Base-by-base conservation (phyloP, 2,113 vertebrate species). In the Sinocyclocheilus grahami region DNA sequence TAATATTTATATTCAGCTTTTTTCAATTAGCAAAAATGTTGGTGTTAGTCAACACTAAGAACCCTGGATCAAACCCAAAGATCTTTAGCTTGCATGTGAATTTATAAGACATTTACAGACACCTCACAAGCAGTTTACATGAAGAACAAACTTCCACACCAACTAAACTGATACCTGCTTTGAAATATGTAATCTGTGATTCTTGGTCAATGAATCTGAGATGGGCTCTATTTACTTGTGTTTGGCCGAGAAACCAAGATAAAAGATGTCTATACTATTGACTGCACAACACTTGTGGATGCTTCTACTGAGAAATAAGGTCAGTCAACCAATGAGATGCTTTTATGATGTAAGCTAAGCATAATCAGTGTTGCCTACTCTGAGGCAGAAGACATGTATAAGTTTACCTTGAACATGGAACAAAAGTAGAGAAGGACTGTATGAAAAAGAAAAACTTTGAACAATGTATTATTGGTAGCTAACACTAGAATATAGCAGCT, bases 381-480 rank as follows among this genome's bases (percentile, higher is more conserved):
- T 48, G 10, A 27, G 27, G 27, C 27, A 27, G 27, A 27, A 27
- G 1, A 27, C 27, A 27, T 27, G 27, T 27, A 27, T 27, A 27
- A 48, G 3, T 8, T 74, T 10, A 74, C 37, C 37, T 42, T 13
- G 20, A 6, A 74, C n/a, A 27, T 27, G 27, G 27, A 27, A 78
- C 27, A 48, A 51, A 9, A 4, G 3, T 24, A 9, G 53, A 30
- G 42, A 5, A 46, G 6, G 1, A 1, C 22, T 27, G 8, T 53
- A 51, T 30, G 48, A 58, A 79, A 60, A 10, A 18, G 1, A 60
- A 55, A 5, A 37, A 42, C 9, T 0, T n/a, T 60, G 24, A 78
- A 39, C 18, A 60, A 48, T 65, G 51, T n/a, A 13, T 65, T 81
- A 65, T 65, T 65, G 78, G 65, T 65, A 60, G 78, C 22, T 46